phyloP scores from a whole-genome alignment of 2,113 vertebrate genomes.

The Ondatra zibethicus region DNA sequence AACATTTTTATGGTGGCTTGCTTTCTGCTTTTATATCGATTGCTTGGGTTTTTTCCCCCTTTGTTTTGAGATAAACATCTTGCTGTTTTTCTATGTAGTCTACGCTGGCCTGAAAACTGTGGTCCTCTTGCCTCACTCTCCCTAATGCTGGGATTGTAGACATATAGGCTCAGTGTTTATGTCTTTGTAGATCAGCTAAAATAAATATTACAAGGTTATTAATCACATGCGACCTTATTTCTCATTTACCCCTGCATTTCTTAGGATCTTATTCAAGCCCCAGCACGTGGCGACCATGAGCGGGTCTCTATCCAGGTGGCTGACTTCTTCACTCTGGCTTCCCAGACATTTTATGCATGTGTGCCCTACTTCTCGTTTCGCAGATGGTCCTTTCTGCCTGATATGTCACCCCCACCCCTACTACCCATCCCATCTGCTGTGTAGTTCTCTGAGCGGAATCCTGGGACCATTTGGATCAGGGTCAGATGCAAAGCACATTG shows the following conservation, averaged over 20 bases:
- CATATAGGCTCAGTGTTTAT: background rate
- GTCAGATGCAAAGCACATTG: slow-evolving; percentile 25
- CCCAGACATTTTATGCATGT: rapidly evolving
- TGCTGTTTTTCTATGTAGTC: background rate
- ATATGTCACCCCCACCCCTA: too few species aligned
- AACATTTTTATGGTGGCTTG: background rate
- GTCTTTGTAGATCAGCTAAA: background rate
- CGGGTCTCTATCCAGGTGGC: background rate
- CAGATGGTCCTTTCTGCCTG: background rate
- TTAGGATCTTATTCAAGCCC: background rate
- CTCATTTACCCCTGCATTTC: background rate
- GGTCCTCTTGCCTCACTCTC: background rate
- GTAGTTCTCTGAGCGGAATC: slow-evolving; percentile 2
- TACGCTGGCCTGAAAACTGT: background rate
- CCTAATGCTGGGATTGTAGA: background rate
- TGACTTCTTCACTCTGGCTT: background rate
- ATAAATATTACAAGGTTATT: background rate
- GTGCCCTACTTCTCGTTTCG: background rate
- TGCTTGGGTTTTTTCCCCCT: background rate
- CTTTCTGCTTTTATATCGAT: background rate
- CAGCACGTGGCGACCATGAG: rapidly evolving
- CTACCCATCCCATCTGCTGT: background rate
- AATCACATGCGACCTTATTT: background rate
- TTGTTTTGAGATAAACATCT: background rate
- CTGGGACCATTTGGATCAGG: slow-evolving; percentile 24